Percentiles rank a stretch among this genome's conserved stretches.
These are phyloP conservation scores for Tretioscincus oriximinensis DNA, from an alignment of 2,113 vertebrate species.

Conservation along the genomic window DNA sequence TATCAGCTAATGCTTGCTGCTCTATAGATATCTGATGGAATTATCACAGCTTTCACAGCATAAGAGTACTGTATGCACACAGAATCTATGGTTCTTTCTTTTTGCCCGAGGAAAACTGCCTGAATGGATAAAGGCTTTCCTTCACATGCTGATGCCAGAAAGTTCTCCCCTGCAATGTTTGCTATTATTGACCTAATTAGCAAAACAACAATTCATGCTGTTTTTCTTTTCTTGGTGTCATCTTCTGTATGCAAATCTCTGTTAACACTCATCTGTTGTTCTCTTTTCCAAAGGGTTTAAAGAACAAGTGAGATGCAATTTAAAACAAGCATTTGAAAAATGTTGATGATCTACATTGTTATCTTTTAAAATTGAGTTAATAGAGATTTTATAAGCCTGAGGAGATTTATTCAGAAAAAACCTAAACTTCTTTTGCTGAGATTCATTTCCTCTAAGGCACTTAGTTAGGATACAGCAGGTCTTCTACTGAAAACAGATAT, in stretches of 20 bases:
- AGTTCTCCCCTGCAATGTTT: slow-evolving; percentile 38
- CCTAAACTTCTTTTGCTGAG: not conserved
- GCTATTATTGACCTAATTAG: slow-evolving; percentile 31
- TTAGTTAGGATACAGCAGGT: not conserved
- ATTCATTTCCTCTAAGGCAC: not conserved
- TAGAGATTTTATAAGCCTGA: not conserved
- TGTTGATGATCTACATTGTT: not conserved
- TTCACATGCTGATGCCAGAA: not conserved
- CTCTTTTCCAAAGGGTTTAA: not conserved
- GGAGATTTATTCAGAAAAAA: not conserved
- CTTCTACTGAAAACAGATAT: not conserved
- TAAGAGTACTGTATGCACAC: not conserved
- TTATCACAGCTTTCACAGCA: not conserved
- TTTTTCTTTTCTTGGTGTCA: not conserved
- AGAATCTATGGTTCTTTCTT: slow-evolving; percentile 21
- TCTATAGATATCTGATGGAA: not conserved
- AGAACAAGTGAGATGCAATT: not conserved
- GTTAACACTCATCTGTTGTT: slow-evolving; percentile 6
- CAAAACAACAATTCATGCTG: not conserved
- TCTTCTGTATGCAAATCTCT: slow-evolving; percentile 11
- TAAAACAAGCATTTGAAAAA: not conserved
- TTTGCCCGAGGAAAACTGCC: not conserved
- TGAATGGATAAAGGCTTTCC: slow-evolving; percentile 30
- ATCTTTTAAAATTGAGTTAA: not conserved
- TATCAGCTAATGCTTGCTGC: not conserved